phyloP scores from a whole-genome alignment of 2,113 vertebrate genomes.

The Petromus typicus region DNA sequence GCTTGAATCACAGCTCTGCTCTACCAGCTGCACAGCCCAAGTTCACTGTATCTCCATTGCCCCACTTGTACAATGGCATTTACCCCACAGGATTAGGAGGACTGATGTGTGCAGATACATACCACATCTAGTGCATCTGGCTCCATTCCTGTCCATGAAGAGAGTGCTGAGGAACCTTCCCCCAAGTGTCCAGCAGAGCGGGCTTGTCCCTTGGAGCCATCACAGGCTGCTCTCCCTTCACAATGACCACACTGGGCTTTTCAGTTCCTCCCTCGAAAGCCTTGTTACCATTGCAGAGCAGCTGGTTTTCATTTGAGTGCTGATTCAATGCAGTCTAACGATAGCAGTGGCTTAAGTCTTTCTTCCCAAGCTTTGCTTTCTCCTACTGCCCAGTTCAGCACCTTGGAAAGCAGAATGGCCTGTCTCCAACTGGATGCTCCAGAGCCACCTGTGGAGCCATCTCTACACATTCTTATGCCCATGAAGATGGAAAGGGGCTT shows the following conservation, averaged over 20 bases:
- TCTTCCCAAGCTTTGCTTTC: neutral
- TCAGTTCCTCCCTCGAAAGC: neutral
- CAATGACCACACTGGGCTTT: neutral
- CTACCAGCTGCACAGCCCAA: neutral
- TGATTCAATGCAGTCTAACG: neutral
- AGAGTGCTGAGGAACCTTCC: neutral
- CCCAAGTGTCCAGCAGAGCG: neutral
- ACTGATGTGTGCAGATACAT: neutral
- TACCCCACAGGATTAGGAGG: neutral
- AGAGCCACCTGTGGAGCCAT: neutral
- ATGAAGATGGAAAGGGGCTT: neutral
- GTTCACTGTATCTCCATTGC: neutral
- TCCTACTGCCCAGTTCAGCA: neutral
- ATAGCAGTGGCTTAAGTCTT: neutral
- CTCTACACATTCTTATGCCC: neutral
- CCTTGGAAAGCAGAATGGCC: accelerated
- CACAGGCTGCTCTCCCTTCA: neutral
- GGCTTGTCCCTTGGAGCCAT: neutral
- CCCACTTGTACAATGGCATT: neutral
- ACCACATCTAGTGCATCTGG: neutral
- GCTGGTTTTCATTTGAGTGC: neutral
- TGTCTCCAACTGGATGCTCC: neutral
- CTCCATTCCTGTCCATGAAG: neutral
- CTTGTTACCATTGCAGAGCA: neutral
- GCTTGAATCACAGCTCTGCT: neutral